A percentile compares a stretch with the other conserved stretches of the same genome.
These are phyloP conservation scores for Cantharis rufa DNA, from an alignment of 2,888 invertebrate species.

Conservation along the genomic window DNA sequence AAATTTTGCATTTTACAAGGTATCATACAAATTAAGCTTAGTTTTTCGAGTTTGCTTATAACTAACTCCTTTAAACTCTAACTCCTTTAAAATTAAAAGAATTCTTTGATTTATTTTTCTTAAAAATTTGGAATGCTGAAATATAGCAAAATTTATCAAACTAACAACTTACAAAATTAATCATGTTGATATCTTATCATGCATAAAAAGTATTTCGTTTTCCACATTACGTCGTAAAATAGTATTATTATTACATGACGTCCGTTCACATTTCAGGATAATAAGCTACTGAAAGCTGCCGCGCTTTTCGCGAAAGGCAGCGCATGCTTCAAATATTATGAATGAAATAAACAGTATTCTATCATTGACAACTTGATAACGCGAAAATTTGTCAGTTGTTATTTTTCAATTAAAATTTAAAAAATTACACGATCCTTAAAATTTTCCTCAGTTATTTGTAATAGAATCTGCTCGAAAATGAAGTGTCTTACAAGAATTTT, in stretches of 20 bases:
- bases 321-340: slow-evolving; percentile 8
- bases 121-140: neutral
- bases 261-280: slow-evolving; percentile 6
- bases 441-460: neutral
- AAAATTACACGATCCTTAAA: neutral
- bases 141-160: neutral
- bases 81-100: too few relatives aligned
- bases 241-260: neutral
- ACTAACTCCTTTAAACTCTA: neutral
- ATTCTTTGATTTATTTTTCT: neutral
- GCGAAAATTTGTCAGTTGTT: neutral
- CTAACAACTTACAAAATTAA: neutral
- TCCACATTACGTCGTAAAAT: neutral
- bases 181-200: neutral
- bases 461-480: neutral
- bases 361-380: neutral
- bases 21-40: neutral
- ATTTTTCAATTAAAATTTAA: neutral
- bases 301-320: slow-evolving; percentile 3
- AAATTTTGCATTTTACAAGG: neutral
- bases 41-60: neutral
- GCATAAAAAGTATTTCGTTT: neutral
- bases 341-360: slow-evolving; percentile 3
- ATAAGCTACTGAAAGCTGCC: neutral
- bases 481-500: neutral